A percentile compares a stretch with the other conserved stretches of the same genome.
Evolutionary conservation across 2,113 vertebrate species (phyloP).

Genomic region (Otis tarda): DNA sequence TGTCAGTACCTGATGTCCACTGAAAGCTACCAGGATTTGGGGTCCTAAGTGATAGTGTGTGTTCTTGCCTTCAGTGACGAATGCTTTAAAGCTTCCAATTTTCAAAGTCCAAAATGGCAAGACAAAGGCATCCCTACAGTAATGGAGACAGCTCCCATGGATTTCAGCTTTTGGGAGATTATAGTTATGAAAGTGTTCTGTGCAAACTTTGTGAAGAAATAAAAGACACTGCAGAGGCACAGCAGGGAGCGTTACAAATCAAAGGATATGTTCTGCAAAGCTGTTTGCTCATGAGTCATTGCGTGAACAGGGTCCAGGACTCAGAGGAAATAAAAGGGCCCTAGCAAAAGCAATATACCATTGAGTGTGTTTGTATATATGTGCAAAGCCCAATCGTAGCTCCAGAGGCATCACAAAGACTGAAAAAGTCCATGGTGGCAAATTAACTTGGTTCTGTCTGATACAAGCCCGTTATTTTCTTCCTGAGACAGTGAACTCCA

Average conservation of each 20-base stretch:
- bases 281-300: slow-evolving; percentile 66
- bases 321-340: slow-evolving; percentile 57
- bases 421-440: slow-evolving; percentile 9
- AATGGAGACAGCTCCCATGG: not conserved
- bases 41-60: not conserved
- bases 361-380: slow-evolving; percentile 27
- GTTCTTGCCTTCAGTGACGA: not conserved
- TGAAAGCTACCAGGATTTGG: not conserved
- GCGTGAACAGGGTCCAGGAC: slow-evolving; percentile 54
- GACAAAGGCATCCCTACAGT: not conserved
- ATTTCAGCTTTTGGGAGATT: not conserved
- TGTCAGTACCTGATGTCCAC: not conserved
- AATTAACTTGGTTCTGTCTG: slow-evolving; percentile 3
- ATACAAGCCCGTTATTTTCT: slow-evolving; percentile 6
- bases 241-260: slow-evolving; percentile 59
- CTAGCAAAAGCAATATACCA: slow-evolving; percentile 53
- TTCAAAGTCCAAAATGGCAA: not conserved
- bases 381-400: not conserved
- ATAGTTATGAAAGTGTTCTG: slow-evolving; percentile 22
- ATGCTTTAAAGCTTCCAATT: not conserved
- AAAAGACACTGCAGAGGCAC: slow-evolving; percentile 36
- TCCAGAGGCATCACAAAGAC: slow-evolving; percentile 23
- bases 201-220: slow-evolving; percentile 39
- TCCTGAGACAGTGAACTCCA: not conserved
- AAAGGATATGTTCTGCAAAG: slow-evolving; percentile 54